These are phyloP conservation scores for Muscina levida DNA, from an alignment of 2,888 invertebrate species.

Conservation along the genomic window DNA sequence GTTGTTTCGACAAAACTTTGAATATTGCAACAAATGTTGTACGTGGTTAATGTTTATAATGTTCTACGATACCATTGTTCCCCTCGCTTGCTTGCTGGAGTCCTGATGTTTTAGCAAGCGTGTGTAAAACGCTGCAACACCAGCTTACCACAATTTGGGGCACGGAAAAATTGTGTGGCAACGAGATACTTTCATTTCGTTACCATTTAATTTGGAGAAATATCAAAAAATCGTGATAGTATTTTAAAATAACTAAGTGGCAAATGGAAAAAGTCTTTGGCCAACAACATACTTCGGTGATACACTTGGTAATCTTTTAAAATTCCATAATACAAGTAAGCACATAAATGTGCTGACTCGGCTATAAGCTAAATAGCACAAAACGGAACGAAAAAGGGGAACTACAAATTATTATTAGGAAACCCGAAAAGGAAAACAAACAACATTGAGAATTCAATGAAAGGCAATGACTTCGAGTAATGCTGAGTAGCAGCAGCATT, in stretches of 20 bases:
- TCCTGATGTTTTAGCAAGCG: neutral
- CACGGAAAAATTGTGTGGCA: too few relatives aligned
- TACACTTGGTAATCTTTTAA: too few relatives aligned
- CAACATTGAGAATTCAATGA: neutral
- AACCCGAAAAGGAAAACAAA: too few relatives aligned
- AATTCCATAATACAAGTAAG: neutral
- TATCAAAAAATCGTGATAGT: slow-evolving; percentile 31
- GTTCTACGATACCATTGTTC: neutral
- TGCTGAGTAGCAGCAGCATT: neutral
- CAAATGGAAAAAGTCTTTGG: neutral
- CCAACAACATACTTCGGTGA: too few relatives aligned
- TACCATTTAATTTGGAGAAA: slow-evolving; percentile 36
- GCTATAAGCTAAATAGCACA: neutral
- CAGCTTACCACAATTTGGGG: slow-evolving; percentile 4
- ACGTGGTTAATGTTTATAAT: slow-evolving; percentile 41
- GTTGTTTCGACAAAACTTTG: slow-evolving; percentile 6
- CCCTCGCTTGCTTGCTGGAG: too few relatives aligned
- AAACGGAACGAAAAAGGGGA: too few relatives aligned
- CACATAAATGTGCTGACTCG: slow-evolving; percentile 29
- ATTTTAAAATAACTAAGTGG: slow-evolving; percentile 29
- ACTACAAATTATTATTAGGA: neutral
- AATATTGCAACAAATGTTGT: slow-evolving; percentile 32
- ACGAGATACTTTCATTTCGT: slow-evolving; percentile 22
- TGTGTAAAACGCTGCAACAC: slow-evolving; percentile 7
- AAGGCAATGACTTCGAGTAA: neutral